Base-by-base conservation (phyloP, 2,888 invertebrate species). In the Camptogramma bilineatum region DNA sequence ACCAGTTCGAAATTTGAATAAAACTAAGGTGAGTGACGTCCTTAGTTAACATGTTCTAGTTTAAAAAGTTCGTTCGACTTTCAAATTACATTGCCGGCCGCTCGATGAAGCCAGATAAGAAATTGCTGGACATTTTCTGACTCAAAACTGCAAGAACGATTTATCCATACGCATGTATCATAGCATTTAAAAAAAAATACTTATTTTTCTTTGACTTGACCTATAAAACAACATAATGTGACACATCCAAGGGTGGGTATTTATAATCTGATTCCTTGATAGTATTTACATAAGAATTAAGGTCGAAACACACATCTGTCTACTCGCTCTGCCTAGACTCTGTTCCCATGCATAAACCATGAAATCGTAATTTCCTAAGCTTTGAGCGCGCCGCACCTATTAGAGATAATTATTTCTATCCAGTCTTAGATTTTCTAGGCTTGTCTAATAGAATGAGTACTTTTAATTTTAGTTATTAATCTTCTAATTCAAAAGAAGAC, bases 351-450 rank as follows among this genome's bases (percentile, higher is more conserved):
- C 71, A 73, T 69, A 66, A 68, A 66, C 73, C 73, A 69, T 79
- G 70, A 78, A 78, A 78, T 75, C 74, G 74, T 70, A 72, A 75
- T 72, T 67, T 66, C 69, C 74, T 67, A 24, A 51, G 65, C 76
- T 80, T 77, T 78, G 76, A 76, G 65, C 71, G 44, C 59, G 74
- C 78, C 77, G 66, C 72, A 62, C 19, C 64, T 64, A 68, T 69
- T 71, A 73, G 51, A 57, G 57, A 62, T 73, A 71, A 73, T 71
- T 65, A 64, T 67, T 68, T 59, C 52, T 64, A 65, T 65, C 66
- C 55, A 65, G 53, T 47, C 47, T 61, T 63, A 62, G 60, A 61
- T 63, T 64, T 67, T 48, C 57, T n/a, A 18, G 44, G 46, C 62
- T 52, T 51, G 48, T 42, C 16, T 21, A 9, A 16, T 21, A 34